Evolutionary conservation across 2,113 vertebrate species (phyloP).

Genomic region (Promerops cafer): DNA sequence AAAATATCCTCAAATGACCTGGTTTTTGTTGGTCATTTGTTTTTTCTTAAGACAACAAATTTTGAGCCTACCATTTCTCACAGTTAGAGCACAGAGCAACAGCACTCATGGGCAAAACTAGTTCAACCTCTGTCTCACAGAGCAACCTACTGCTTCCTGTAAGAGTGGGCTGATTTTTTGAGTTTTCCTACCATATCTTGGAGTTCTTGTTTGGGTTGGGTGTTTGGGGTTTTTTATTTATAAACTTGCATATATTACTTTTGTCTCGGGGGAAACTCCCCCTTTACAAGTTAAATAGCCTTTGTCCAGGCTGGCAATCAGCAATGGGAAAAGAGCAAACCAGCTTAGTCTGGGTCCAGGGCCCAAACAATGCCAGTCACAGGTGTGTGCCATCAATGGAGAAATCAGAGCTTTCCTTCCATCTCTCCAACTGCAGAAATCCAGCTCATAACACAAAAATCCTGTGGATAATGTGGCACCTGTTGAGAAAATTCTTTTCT

Average conservation of each 20-base stretch:
- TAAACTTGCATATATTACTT: not conserved
- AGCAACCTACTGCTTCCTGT: not conserved
- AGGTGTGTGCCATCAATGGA: not conserved
- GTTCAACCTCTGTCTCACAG: not conserved
- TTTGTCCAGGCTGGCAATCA: not conserved
- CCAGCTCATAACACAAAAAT: not conserved
- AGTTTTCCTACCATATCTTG: not conserved
- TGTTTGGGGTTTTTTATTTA: not conserved
- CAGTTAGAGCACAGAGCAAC: not conserved
- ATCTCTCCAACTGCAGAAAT: not conserved
- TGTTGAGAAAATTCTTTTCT: not conserved
- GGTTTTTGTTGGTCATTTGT: rapidly evolving
- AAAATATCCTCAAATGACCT: not conserved
- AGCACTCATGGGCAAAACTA: not conserved
- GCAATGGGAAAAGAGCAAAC: not conserved
- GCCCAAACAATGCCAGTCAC: not conserved
- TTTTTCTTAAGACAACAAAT: not conserved
- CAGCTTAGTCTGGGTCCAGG: not conserved
- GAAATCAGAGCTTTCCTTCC: not conserved
- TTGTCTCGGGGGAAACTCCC: not conserved
- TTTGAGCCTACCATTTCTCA: not conserved
- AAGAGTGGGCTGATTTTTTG: not conserved
- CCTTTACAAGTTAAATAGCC: not conserved
- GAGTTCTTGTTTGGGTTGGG: not conserved
- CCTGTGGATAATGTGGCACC: not conserved